Base-by-base conservation (phyloP, 2,888 invertebrate genomes). In the Pristionchus maxplancki region DNA sequence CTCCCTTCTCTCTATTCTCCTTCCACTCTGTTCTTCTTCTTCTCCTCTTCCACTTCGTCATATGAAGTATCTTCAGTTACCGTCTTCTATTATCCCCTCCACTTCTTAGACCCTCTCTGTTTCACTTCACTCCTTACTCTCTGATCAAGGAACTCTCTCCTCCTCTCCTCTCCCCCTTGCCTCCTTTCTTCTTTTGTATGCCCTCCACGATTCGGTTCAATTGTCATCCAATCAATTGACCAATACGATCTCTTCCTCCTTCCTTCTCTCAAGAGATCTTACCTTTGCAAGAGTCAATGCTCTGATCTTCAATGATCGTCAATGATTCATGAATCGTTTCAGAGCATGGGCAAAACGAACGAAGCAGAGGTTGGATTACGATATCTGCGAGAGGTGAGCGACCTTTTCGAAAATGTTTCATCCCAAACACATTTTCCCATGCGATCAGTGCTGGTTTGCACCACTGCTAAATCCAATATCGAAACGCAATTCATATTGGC, bases 341-440 rank as follows among this genome's bases (percentile, higher is more conserved):
- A 87, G 86, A 71, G 6, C 71, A 87, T 87, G 87, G 62, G 58
- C 40, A 58, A 64, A 24, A n/a, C 20, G 20, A 87, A 87, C 6
- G 88, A 88, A 17, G 88, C 67, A 3, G 88, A 88, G 31, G 88
- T 83, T 34, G 82, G 78, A 15, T 50, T 82, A 67, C 81, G 78
- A 50, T 88, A 88, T 40, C 64, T 88, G 1, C 88, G 88, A 82
- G 88, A 88, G 78, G 88, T 88, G 24, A 78, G 71, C 24, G 17
- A 34, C 15, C 2, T 24, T 50, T 50, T 81, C 48, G 50, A 50
- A 48, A 28, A 13, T 11, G 24, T 74, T 74, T 37, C 71, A 37
- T 74, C 8, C 11, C 64, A 37, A 28, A 20, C 20, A 24, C 40
- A 31, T 24, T 17, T 74, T 31, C 48, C 24, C 28, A 50, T 28